Evolutionary conservation across 2,797 vertebrate species (phyloP), one percentile per base, ranked within the genome.

Genomic region (Danio choprae): DNA sequence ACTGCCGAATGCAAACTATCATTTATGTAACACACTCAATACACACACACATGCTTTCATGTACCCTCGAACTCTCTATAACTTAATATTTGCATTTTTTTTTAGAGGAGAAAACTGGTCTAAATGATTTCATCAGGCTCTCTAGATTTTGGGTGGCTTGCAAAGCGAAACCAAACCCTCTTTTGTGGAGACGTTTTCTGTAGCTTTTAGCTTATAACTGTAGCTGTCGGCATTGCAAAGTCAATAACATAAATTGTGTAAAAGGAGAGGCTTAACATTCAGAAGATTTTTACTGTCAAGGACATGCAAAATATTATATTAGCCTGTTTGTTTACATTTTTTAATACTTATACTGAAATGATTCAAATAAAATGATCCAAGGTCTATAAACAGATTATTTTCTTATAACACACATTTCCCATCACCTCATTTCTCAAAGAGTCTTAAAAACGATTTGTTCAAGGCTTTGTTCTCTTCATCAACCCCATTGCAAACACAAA

Each of bases 1-100:
- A 87, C 85, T 74, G 79, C 56, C 18, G 10, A 68, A 77, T 58
- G 55, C 67, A 82, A 67, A 80, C 82, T 83, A 58, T 84, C 81
- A 79, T 81, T 76, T 72, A 69, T 36, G 64, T 83, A 80, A 64
- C 68, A 4, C 58, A 56, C 48, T 64, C 40, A 51, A 11, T 29
- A 10, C 20, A 70, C 38, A 20, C 48, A 10, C n/a, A 56, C 50
- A 43, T 44, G n/a, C 22, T 60, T n/a, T 78, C 12, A 38, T 62
- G 18, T 62, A 29, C 0, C 13, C 64, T 29, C 20, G 46, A 71
- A 71, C 36, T 55, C 56, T 51, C 18, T 29, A 46, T 29, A 69
- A 41, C 18, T 69, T 51, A 50, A 70, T 70, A 79, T 79, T 78
- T 50, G 40, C 55, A 48, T 70, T 51, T 29, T 60, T 29, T 60